phyloP scores from a whole-genome alignment of 2,888 invertebrate genomes.

The Sepiola atlantica region DNA sequence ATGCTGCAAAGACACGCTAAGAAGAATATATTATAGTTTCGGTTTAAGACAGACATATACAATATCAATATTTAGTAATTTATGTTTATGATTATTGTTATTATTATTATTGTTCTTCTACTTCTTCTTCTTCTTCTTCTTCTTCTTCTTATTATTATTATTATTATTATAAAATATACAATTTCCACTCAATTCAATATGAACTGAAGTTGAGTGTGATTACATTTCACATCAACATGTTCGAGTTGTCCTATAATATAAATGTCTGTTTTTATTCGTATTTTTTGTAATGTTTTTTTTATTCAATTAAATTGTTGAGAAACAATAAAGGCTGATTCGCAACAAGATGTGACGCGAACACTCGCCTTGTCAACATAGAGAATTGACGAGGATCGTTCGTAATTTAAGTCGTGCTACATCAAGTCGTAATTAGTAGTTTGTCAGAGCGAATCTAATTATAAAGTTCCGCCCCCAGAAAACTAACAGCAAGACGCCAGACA shows the following conservation, averaged over 20 bases:
- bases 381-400: background rate
- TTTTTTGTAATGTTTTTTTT: background rate
- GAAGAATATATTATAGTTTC: too few species aligned
- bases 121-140: too few species aligned
- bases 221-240: background rate
- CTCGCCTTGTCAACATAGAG: background rate
- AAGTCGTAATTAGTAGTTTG: background rate
- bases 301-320: background rate
- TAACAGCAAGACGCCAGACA: slow-evolving; percentile 4
- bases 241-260: background rate
- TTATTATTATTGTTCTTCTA: too few species aligned
- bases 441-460: slow-evolving; percentile 18
- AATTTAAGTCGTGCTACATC: background rate
- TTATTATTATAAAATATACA: too few species aligned
- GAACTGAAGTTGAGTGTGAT: too few species aligned
- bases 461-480: slow-evolving; percentile 2
- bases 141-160: too few species aligned
- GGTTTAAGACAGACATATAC: too few species aligned
- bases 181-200: too few species aligned
- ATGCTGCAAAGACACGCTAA: too few species aligned
- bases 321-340: slow-evolving; percentile 4
- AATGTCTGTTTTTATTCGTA: background rate
- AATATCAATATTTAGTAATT: too few species aligned
- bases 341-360: slow-evolving; percentile 4
- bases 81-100: too few species aligned